Evolutionary conservation across 2,888 invertebrate species (phyloP), one percentile per base, ranked within the genome.

Genomic region (Mechanitis messenoides): DNA sequence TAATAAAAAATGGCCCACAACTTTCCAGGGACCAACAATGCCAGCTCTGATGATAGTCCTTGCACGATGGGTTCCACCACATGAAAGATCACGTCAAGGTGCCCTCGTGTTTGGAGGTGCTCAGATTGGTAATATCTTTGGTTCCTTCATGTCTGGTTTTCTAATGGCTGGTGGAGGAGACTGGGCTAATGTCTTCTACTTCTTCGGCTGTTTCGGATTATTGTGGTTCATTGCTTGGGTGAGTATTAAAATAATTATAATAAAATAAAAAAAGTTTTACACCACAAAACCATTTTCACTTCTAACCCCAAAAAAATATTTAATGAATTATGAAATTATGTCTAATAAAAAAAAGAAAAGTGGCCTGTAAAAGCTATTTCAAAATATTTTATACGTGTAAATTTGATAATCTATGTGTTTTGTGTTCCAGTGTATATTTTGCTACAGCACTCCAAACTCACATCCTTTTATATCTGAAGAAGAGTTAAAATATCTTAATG

Each of bases 11-110:
- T 9, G 9, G 6, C 9, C 42, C 9, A 35, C 3, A 42, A 42
- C 3, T 42, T 42, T 42, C 11, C 76, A 93, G 91, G 95, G 95
- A 42, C 94, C 95, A 2, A 95, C 95, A 1, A 95, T 94, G 86
- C 93, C 92, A 61, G 93, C 94, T 0, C 87, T 94, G 72, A 92
- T 92, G 82, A 91, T 91, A 50, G 85, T 93, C 3, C 77, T 93
- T 45, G 92, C 92, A 0, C 84, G 92, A 53, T 93, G 93, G 93
- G 91, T 92, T 0, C 92, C 92, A 0, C 91, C 92, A 0, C 82
- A 87, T 45, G 93, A 93, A 71, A 79, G 93, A n/a, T 92, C 92
- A 3, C 78, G 90, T 33, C 85, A 92, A 72, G 92, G 92, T 0
- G 91, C 92, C 0, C 73, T 93, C 31, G 91, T 92, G 3, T 93